Evolutionary conservation across 30 jellyfish, hydroid and myxozoan species (phyloP), one percentile per base, ranked within the genome.

Genomic region (Cassiopea xamachana): DNA sequence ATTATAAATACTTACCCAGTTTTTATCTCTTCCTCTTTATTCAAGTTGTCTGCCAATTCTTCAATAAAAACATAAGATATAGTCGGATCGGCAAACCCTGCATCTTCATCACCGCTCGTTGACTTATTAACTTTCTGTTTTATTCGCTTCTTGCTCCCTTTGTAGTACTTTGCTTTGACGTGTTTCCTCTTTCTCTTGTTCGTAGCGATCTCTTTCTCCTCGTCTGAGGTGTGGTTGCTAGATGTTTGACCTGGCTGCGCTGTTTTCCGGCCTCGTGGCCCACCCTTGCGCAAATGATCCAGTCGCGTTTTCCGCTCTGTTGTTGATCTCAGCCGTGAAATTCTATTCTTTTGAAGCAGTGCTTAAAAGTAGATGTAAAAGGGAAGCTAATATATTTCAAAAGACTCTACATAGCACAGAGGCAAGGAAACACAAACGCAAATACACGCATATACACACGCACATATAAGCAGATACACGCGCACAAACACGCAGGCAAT

Each of bases 281-380:
- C 93, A 9, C 99, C 99, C 73, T 95, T 95, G 12, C 99, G 99
- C n/a, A 95, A 80, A 27, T 83, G 97, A 73, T 91, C 99, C 58
- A 95, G 81, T 1, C 99, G 98, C 18, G 95, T 87, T 83, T 84
- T 91, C 19, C 99, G 94, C 73, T 93, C 94, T 7, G 97, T 87
- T 59, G 99, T 95, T 7, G 91, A 88, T 17, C 99, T 87, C 64
- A 95, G 85, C 45, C 99, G 93, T 17, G 99, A 95, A 7, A 95
- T 95, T 76, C 99, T 85, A 79, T 95, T 95, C 93, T 95, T 95
- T 88, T 95, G 99, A 49, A 77, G 92, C 27, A 95, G 68, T 0
- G 99, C 99, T 95, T 73, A 78, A 84, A 59, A 70, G 13, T 9
- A 51, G 9, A 2, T 51, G 64, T 2, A 51, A 51, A 51, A 51